These are phyloP conservation scores for Aulostomus chinensis DNA, from an alignment of 2,797 vertebrate genomes.

Conservation along the genomic window DNA sequence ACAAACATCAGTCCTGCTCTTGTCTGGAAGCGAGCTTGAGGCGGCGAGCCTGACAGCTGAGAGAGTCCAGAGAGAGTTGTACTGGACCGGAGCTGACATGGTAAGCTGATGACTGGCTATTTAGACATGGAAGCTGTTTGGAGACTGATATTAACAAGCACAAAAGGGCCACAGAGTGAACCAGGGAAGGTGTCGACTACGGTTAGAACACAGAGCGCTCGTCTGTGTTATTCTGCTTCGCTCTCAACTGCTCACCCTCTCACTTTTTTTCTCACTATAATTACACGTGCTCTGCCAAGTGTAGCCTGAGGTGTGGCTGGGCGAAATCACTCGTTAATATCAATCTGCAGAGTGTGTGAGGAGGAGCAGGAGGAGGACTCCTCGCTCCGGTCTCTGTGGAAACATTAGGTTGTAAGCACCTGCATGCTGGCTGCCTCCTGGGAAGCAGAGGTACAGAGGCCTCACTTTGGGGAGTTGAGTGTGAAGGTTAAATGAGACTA, in stretches of 20 bases:
- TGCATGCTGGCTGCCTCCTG: constrained; percentile 50
- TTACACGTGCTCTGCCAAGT: constrained; percentile 76
- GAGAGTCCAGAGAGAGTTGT: constrained; percentile 38
- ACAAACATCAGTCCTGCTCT: constrained; percentile 23
- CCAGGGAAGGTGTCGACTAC: constrained; percentile 32
- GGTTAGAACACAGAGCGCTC: constrained; percentile 38
- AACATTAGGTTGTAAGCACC: constrained; percentile 78
- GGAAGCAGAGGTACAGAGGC: constrained; percentile 50
- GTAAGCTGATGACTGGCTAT: constrained; percentile 49
- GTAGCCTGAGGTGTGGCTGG: constrained; percentile 68
- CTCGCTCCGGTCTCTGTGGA: constrained; percentile 81
- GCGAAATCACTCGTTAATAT: constrained; percentile 73
- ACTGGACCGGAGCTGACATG: constrained; percentile 27
- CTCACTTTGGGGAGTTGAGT: constrained; percentile 45
- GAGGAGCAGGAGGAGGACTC: constrained; percentile 77
- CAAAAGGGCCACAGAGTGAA: constrained; percentile 47
- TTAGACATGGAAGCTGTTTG: constrained; percentile 50
- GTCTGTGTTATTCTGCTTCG: constrained; percentile 45
- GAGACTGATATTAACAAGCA: constrained; percentile 67
- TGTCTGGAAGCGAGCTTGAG: constrained; percentile 32
- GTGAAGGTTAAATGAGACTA: constrained; percentile 30
- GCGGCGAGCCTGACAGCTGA: constrained; percentile 15
- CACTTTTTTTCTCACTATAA: constrained; percentile 55
- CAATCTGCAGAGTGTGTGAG: constrained; percentile 70
- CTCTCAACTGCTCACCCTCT: constrained; percentile 35